Base-by-base conservation (phyloP, 1,140 invertebrate genomes). In the Planococcus citri region DNA sequence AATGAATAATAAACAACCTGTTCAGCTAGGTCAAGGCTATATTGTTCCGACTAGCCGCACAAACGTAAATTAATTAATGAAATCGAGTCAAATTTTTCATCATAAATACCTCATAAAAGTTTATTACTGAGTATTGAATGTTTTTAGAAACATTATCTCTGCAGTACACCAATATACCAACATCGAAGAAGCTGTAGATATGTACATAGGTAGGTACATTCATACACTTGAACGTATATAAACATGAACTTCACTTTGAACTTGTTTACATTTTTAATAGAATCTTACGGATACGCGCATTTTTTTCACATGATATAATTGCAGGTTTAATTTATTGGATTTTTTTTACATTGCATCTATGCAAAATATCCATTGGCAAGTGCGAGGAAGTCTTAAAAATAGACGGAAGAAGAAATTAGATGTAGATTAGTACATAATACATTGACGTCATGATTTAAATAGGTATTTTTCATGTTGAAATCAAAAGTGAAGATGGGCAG, bases 21-120 rank as follows among this genome's bases (percentile, higher is more conserved):
- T 51, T 51, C 25, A 24, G 60, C 60, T 64, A 25, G 60, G 60
- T 64, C 60, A 64, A 64, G 60, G 60, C 25, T 64, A 27, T 25
- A 64, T 64, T 64, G 60, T 64, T 24, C 6, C 60, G 60, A 51
- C 17, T 51, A n/a, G 41, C n/a, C 17, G 41, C 41, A 14, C 33
- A 20, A 51, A 51, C 41, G 12, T 51, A 51, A 51, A 51, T 37
- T 51, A 51, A 51, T 51, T 14, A 51, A 51, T 51, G 4, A n/a
- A 51, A 33, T 33, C 41, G 41, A 51, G 41, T 51, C 41, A 17
- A 51, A 51, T 51, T 51, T 51, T 51, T 51, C n/a, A 51, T 3
- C n/a, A 51, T 51, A 51, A 51, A 51, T 51, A 51, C 10, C 2
- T 51, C n/a, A n/a, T 51, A 17, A 51, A 51, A 51, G 41, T 51